phyloP scores from a whole-genome alignment of 1,140 invertebrate species.

The Penaeus chinensis region DNA sequence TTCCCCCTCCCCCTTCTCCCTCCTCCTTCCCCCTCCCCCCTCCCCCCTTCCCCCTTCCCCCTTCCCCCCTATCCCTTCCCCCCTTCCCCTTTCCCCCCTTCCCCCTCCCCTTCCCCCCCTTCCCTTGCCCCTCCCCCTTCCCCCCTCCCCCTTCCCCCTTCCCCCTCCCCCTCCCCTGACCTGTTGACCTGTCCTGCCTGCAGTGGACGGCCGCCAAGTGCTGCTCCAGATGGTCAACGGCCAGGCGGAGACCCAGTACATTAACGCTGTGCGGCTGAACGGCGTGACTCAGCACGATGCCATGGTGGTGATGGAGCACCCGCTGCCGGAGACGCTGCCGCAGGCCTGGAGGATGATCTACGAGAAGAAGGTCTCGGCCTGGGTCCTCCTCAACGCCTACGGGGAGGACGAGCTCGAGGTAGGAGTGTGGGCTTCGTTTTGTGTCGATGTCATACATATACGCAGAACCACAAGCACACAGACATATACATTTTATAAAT shows the following conservation, averaged over 20 bases:
- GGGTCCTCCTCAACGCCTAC: constrained; percentile 22
- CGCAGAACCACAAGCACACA: no score
- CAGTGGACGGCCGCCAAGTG: constrained; percentile 44
- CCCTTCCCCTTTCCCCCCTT: no score
- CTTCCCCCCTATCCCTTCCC: no score
- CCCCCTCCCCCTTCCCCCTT: no score
- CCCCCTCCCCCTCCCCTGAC: not conserved
- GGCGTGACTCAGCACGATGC: not conserved
- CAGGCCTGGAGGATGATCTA: constrained; percentile 32
- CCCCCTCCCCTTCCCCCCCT: no score
- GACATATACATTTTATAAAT: no score
- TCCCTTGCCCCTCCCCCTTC: no score
- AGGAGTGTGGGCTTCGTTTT: no score
- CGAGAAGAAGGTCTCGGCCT: constrained; percentile 7
- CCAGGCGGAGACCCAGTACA: constrained; percentile 5
- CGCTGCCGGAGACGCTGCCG: not conserved
- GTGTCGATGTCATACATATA: no score
- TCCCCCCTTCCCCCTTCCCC: no score
- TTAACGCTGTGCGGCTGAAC: constrained; percentile 26
- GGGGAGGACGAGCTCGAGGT: not conserved
- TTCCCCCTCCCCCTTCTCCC: no score
- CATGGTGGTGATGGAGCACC: constrained; percentile 25
- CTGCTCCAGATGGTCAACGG: constrained; percentile 20
- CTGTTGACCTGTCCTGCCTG: not conserved
- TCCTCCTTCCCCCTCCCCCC: no score